Conservation (phyloP, 92 coral and sea anemone genomes). For the Diadumene lineata region DNA sequence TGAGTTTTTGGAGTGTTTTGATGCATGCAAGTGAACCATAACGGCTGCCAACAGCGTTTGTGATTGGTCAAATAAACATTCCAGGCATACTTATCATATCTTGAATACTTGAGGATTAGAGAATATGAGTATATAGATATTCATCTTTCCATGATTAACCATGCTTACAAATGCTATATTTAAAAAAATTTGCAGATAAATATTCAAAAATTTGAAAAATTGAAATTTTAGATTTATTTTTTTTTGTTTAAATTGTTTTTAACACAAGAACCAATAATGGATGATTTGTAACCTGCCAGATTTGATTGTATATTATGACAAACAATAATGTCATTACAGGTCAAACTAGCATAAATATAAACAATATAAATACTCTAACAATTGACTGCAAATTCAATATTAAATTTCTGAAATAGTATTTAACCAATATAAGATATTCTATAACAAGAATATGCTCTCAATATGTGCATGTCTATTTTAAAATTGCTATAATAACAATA, state of each 20-base stretch:
- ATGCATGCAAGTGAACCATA: no score
- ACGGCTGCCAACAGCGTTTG: no score
- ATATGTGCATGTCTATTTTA: background rate
- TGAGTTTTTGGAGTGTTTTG: no score
- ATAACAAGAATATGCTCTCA: no score
- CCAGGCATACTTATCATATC: no score
- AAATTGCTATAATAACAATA: background rate
- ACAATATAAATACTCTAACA: background rate
- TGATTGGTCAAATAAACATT: no score
- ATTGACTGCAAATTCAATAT: background rate
- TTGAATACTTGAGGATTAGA: no score
- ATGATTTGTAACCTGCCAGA: background rate
- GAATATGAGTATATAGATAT: no score
- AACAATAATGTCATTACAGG: slow-evolving; percentile 2
- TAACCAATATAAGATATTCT: background rate
- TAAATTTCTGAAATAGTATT: background rate
- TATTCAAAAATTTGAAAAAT: background rate
- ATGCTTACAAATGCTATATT: no score
- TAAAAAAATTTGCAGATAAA: no score
- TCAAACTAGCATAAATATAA: background rate
- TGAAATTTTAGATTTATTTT: background rate
- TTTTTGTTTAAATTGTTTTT: background rate
- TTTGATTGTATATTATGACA: background rate
- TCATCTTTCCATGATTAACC: no score
- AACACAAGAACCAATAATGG: background rate